Percentiles rank a stretch among this genome's conserved stretches.
These are phyloP conservation scores for Gavia stellata DNA, from an alignment of 2,113 vertebrate genomes.

Conservation along the genomic window DNA sequence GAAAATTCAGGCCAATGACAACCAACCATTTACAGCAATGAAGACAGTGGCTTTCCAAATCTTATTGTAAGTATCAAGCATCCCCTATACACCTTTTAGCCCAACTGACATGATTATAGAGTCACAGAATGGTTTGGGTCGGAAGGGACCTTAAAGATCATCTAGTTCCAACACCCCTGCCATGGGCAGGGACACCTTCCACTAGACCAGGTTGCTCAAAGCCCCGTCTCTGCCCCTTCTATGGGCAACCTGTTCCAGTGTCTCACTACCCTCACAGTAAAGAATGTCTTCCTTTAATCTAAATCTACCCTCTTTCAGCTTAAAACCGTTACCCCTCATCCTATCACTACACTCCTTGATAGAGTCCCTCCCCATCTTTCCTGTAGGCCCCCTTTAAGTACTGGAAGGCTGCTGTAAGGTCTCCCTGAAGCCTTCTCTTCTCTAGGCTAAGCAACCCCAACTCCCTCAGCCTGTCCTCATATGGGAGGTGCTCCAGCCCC, in stretches of 20 bases:
- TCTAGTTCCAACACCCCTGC: background rate
- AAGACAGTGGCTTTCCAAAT: background rate
- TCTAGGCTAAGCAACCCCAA: background rate
- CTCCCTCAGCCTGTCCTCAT: background rate
- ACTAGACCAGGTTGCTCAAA: background rate
- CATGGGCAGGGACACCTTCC: accelerated
- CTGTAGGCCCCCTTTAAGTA: background rate
- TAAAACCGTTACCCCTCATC: background rate
- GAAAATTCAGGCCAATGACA: background rate
- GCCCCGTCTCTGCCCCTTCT: background rate
- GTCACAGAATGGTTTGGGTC: background rate
- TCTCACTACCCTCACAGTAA: background rate
- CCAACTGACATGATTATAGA: background rate
- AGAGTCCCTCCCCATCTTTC: background rate
- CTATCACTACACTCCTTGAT: background rate
- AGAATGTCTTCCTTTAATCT: background rate
- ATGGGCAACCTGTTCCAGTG: background rate
- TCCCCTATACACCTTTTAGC: background rate
- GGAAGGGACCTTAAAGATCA: background rate
- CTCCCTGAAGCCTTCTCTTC: background rate
- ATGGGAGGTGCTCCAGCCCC: background rate
- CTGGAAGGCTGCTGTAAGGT: background rate
- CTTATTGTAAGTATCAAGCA: background rate
- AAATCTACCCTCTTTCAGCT: background rate
- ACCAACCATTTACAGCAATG: background rate